Conservation (phyloP, 2,797 vertebrate genomes). For the Calcarius lapponicus region DNA sequence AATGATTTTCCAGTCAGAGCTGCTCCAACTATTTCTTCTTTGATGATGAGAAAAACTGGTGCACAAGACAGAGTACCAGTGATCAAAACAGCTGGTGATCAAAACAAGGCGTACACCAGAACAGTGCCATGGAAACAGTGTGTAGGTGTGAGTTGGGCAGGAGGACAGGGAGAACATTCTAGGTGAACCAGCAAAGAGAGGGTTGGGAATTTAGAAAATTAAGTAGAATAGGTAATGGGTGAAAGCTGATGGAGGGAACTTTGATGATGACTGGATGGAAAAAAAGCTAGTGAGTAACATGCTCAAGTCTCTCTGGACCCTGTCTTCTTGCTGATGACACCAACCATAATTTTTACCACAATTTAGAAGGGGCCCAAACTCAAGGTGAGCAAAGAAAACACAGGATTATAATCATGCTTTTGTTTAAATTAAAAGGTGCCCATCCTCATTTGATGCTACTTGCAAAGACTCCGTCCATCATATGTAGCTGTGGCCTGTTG, state of each 20-base stretch:
- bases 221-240: neutral
- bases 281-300: neutral
- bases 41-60: accelerated
- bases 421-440: neutral
- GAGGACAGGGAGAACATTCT: neutral
- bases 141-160: neutral
- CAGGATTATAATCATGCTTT: neutral
- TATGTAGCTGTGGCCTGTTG: neutral
- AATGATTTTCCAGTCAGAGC: neutral
- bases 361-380: neutral
- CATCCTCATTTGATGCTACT: neutral
- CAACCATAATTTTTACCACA: neutral
- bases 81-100: neutral
- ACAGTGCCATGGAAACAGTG: neutral
- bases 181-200: neutral
- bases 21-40: neutral
- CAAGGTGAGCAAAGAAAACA: neutral
- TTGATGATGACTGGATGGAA: neutral
- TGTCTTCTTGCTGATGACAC: neutral
- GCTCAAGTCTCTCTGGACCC: neutral
- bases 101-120: neutral
- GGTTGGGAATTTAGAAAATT: neutral
- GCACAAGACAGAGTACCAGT: neutral
- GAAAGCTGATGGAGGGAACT: neutral
- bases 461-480: neutral